A percentile compares a stretch with the other conserved stretches of the same genome.
phyloP scores from a whole-genome alignment of 2,113 vertebrate genomes.

The Myiagra hebetior region DNA sequence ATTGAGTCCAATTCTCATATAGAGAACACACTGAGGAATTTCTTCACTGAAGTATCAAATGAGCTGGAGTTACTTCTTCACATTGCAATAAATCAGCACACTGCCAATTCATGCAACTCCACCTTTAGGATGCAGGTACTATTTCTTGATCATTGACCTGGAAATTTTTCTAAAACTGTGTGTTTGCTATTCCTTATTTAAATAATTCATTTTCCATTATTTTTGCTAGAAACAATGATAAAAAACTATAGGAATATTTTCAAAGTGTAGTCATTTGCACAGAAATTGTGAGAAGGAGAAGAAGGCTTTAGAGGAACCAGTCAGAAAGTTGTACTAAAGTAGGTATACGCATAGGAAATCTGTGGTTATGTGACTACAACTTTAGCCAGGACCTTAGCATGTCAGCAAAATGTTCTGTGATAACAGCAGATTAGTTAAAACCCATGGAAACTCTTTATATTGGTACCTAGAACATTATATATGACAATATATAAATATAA shows the following conservation, averaged over 20 bases:
- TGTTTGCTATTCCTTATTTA: not conserved
- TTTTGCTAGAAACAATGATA: not conserved
- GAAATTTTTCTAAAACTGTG: not conserved
- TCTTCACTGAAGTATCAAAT: not conserved
- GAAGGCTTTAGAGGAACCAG: not conserved
- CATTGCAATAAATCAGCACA: not conserved
- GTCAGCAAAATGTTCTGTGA: not conserved
- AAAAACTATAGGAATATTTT: not conserved
- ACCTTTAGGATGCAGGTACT: not conserved
- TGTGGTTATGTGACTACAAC: not conserved
- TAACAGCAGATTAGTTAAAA: not conserved
- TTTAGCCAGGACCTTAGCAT: not conserved
- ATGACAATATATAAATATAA: not conserved
- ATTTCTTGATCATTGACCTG: not conserved
- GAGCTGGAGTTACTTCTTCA: not conserved
- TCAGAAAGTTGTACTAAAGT: not conserved
- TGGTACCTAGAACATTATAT: not conserved
- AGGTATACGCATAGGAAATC: accelerated
- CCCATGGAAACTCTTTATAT: not conserved
- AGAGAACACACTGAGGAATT: not conserved
- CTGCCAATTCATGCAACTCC: not conserved
- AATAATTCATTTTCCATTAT: not conserved
- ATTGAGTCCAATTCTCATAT: not conserved
- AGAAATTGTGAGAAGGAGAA: not conserved
- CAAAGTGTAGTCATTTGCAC: not conserved